Evolutionary conservation across 1,140 invertebrate species (phyloP).

Genomic region (Lepidurus couesii): DNA sequence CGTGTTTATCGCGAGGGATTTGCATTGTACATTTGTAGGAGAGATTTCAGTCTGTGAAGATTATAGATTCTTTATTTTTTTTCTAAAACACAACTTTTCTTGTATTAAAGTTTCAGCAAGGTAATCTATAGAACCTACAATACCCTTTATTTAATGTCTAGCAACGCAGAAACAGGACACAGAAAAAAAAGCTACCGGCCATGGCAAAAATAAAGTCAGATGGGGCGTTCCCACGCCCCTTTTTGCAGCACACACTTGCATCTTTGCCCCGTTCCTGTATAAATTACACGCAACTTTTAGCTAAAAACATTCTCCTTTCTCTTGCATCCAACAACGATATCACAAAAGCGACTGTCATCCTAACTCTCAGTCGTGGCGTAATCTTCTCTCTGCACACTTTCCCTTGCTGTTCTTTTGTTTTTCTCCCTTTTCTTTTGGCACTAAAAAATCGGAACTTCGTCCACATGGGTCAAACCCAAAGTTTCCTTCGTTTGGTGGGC

Average conservation of each 20-base stretch:
- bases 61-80: not conserved
- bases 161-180: not conserved
- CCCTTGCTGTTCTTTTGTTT: not conserved
- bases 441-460: not conserved
- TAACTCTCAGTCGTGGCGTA: not conserved
- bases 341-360: conserved; percentile 11
- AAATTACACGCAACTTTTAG: not conserved
- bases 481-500: not conserved
- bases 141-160: not conserved
- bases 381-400: not conserved
- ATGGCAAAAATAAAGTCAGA: not conserved
- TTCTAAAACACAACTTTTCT: not conserved
- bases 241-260: not conserved
- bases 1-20: too few relatives aligned
- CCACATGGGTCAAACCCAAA: not conserved
- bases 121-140: conserved; percentile 9
- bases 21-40: too few relatives aligned
- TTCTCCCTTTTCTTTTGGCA: not conserved
- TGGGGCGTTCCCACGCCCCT: not conserved
- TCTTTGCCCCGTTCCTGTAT: not conserved
- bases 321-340: not conserved
- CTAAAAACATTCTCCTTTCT: not conserved
- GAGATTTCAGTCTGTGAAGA: too few relatives aligned
- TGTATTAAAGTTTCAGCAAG: not conserved
- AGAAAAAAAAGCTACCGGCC: not conserved